Conservation (phyloP, 2,113 vertebrate species). For the Promerops cafer region DNA sequence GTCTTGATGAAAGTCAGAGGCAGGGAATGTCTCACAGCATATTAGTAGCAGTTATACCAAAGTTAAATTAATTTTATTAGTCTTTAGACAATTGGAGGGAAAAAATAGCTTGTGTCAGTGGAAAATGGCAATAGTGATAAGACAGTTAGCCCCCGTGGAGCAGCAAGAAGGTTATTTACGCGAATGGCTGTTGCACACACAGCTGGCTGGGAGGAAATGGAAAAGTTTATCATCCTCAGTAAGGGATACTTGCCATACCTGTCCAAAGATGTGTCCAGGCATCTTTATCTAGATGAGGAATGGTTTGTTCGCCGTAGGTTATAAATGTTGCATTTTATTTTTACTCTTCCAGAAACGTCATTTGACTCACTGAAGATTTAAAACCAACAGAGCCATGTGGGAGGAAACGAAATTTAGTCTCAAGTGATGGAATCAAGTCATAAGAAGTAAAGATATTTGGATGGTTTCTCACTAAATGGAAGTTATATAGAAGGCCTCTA, state of each 20-base stretch:
- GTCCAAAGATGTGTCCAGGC: not conserved
- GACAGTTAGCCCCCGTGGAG: not conserved
- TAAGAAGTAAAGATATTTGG: not conserved
- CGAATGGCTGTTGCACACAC: not conserved
- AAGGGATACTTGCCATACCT: not conserved
- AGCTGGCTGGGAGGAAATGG: not conserved
- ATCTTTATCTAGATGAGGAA: not conserved
- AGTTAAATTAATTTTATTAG: not conserved
- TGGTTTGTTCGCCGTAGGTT: not conserved
- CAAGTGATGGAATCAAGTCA: not conserved
- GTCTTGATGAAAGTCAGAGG: not conserved
- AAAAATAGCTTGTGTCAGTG: not conserved
- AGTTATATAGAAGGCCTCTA: not conserved
- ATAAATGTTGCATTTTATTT: constrained; percentile 11
- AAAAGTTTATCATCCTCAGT: not conserved
- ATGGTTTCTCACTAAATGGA: constrained; percentile 34
- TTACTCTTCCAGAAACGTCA: constrained; percentile 21
- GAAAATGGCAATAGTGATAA: not conserved
- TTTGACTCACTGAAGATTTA: constrained; percentile 3
- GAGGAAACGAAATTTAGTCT: not conserved
- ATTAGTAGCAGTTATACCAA: not conserved
- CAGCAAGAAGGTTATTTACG: not conserved
- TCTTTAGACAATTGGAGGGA: not conserved
- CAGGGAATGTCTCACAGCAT: not conserved
- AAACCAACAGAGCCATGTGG: not conserved